phyloP scores from a whole-genome alignment of 2,113 vertebrate genomes.

The Heterotilapia buettikoferi region DNA sequence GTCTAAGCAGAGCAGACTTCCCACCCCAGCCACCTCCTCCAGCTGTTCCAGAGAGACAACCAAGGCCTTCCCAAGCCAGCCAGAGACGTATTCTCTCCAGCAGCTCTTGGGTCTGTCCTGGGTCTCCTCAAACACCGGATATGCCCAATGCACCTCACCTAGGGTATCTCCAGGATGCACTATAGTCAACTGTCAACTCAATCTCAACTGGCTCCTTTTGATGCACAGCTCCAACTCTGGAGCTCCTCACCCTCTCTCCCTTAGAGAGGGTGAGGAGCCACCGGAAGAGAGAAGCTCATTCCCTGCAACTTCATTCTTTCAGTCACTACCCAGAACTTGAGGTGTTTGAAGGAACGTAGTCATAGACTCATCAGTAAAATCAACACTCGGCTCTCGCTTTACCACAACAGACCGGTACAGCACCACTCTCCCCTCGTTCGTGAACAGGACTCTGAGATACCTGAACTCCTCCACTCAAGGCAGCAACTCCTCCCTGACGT shows the following conservation, averaged over 20 bases:
- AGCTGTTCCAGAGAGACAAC: background rate
- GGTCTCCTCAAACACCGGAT: background rate
- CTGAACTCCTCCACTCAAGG: fast-evolving
- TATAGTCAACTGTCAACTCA: background rate
- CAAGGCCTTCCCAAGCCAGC: background rate
- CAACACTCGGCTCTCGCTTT: background rate
- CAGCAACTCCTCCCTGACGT: background rate
- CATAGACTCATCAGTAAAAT: background rate
- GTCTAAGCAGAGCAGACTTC: background rate
- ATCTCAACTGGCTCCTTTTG: fast-evolving
- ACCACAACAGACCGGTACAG: background rate
- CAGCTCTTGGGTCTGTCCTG: background rate
- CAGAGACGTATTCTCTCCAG: background rate
- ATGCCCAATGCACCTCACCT: background rate
- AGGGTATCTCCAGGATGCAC: background rate
- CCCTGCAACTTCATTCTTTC: background rate
- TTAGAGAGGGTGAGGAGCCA: background rate
- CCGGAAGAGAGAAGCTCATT: background rate
- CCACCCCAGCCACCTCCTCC: background rate
- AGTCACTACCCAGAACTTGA: background rate
- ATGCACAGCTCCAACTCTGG: background rate
- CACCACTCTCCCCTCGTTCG: background rate
- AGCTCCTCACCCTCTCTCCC: background rate
- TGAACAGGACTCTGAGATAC: background rate
- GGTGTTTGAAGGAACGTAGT: fast-evolving